Conservation (phyloP, 2,113 vertebrate genomes). For the Siniperca knerii region DNA sequence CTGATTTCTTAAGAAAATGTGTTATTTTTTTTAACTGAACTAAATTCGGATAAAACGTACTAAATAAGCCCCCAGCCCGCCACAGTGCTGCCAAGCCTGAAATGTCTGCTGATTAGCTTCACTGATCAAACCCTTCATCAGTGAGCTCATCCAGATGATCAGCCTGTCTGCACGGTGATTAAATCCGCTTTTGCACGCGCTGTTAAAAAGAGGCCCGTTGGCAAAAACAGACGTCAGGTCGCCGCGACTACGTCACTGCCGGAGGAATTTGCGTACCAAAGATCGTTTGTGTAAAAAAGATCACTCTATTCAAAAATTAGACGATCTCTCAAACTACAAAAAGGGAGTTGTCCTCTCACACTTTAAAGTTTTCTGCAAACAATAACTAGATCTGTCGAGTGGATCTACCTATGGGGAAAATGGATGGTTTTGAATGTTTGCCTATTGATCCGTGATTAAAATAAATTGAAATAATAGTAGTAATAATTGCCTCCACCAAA, state of each 20-base stretch:
- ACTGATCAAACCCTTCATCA: conserved; percentile 3
- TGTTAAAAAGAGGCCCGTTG: conserved; percentile 15
- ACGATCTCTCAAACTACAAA: neutral
- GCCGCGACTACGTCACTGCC: neutral
- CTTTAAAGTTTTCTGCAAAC: neutral
- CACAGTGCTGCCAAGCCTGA: neutral
- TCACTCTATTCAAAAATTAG: conserved; percentile 3
- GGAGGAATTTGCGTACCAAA: conserved; percentile 1
- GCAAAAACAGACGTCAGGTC: conserved; percentile 10
- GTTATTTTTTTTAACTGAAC: neutral
- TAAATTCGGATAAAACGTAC: neutral
- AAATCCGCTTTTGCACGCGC: neutral
- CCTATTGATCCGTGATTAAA: neutral
- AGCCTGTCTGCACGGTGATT: neutral
- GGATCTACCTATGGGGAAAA: neutral
- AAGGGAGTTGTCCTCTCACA: neutral
- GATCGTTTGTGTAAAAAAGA: neutral
- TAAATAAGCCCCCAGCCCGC: neutral
- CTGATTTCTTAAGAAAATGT: neutral
- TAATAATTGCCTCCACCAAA: neutral
- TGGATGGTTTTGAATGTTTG: neutral
- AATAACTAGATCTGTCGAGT: neutral
- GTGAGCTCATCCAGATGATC: neutral
- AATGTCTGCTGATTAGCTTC: neutral
- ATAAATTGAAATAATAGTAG: neutral